phyloP scores from a whole-genome alignment of 2,113 vertebrate species.

The Oceanites oceanicus region DNA sequence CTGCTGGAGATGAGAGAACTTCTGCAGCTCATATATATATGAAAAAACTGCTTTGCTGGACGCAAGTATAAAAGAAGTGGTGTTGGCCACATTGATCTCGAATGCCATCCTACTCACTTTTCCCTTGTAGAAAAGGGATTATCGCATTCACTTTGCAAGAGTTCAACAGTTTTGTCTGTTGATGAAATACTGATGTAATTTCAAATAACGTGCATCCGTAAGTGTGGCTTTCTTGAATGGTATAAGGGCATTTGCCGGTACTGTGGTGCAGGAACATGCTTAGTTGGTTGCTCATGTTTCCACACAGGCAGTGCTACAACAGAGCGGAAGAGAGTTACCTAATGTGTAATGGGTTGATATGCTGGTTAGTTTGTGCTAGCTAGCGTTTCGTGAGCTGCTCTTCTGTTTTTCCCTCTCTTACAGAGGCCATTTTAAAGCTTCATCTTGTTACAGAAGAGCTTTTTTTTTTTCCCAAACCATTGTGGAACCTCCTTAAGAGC shows the following conservation, averaged over 20 bases:
- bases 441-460: neutral
- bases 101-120: neutral
- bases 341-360: neutral
- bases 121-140: neutral
- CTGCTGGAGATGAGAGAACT: neutral
- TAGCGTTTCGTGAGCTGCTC: neutral
- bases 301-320: neutral
- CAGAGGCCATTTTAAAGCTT: neutral
- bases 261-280: neutral
- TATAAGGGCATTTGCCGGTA: neutral
- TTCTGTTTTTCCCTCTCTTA: neutral
- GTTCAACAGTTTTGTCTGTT: neutral
- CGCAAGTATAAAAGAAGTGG: neutral
- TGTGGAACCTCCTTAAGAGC: neutral
- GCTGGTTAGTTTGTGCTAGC: neutral
- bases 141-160: neutral
- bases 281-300: neutral
- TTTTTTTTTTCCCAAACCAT: neutral
- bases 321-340: neutral
- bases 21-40: neutral
- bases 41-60: neutral
- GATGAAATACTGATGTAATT: neutral
- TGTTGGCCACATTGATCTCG: neutral
- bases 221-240: neutral
- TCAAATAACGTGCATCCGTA: accelerated